Conservation (phyloP, 2,888 invertebrate genomes). For the Campoletis raptor region DNA sequence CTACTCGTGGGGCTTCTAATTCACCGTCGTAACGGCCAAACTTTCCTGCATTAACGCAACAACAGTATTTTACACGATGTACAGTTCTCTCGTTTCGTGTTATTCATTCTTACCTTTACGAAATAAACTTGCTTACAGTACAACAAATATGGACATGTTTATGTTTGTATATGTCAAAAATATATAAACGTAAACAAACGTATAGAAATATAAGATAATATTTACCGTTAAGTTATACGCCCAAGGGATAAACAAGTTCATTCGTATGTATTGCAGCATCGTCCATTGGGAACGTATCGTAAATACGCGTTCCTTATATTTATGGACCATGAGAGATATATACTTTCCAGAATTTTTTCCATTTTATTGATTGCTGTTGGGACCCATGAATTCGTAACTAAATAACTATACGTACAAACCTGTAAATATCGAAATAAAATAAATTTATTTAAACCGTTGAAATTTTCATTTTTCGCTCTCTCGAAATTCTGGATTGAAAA, state of each 20-base stretch:
- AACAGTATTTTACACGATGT: conserved; percentile 72
- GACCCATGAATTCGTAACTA: background rate
- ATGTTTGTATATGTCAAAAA: conserved; percentile 20
- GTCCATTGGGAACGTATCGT: conserved; percentile 38
- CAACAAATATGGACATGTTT: conserved; percentile 40
- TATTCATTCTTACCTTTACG: conserved; percentile 49
- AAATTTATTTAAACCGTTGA: background rate
- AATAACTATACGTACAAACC: background rate
- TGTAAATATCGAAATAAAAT: background rate
- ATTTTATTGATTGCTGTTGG: background rate
- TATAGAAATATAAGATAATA: conserved; percentile 60
- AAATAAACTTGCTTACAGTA: conserved; percentile 59
- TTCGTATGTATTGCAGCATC: conserved; percentile 49
- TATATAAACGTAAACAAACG: conserved; percentile 33
- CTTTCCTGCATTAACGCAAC: conserved; percentile 77
- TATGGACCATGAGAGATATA: background rate
- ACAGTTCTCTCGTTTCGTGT: conserved; percentile 50
- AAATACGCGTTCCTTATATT: background rate
- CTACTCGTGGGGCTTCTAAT: conserved; percentile 79
- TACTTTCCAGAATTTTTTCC: background rate
- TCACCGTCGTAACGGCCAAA: conserved; percentile 76
- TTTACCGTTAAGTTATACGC: conserved; percentile 60
- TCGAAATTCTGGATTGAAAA: background rate
- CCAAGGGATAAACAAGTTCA: conserved; percentile 48
- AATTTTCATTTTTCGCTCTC: background rate